These are phyloP conservation scores for Fistularia commersonii DNA, from an alignment of 2,797 vertebrate species.

Conservation along the genomic window DNA sequence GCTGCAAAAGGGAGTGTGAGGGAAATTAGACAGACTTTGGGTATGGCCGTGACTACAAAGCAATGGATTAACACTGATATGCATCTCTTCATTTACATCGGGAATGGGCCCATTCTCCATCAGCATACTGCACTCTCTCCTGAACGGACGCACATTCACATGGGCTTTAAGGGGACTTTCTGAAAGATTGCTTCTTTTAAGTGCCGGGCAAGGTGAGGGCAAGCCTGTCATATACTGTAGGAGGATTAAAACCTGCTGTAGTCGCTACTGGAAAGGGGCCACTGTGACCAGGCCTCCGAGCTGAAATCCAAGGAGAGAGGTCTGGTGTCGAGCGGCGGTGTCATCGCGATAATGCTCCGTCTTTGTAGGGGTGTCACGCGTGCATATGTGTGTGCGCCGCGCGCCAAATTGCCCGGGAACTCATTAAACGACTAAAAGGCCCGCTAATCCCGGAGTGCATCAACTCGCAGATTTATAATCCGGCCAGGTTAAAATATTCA, in stretches of 20 bases:
- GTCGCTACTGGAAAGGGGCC: conserved; percentile 47
- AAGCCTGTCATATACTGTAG: conserved; percentile 72
- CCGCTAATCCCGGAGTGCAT: conserved; percentile 45
- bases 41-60: conserved; percentile 84
- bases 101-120: conserved; percentile 76
- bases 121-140: conserved; percentile 66
- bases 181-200: conserved; percentile 84
- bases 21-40: conserved; percentile 84
- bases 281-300: conserved; percentile 40
- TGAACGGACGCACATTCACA: conserved; percentile 70
- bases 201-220: conserved; percentile 82
- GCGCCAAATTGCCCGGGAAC: neutral
- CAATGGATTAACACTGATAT: conserved; percentile 85
- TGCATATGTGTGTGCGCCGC: conserved; percentile 14
- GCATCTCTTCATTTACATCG: conserved; percentile 87
- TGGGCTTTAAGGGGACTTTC: conserved; percentile 75
- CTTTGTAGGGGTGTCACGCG: conserved; percentile 29
- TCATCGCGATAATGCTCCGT: conserved; percentile 46
- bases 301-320: conserved; percentile 42
- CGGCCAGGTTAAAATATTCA: conserved; percentile 53
- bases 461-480: conserved; percentile 51
- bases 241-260: conserved; percentile 68
- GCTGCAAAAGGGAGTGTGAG: conserved; percentile 79
- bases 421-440: conserved; percentile 59
- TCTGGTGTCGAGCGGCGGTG: conserved; percentile 48